Base-by-base conservation (phyloP, 2,797 vertebrate species). In the Serranus cabrilla region DNA sequence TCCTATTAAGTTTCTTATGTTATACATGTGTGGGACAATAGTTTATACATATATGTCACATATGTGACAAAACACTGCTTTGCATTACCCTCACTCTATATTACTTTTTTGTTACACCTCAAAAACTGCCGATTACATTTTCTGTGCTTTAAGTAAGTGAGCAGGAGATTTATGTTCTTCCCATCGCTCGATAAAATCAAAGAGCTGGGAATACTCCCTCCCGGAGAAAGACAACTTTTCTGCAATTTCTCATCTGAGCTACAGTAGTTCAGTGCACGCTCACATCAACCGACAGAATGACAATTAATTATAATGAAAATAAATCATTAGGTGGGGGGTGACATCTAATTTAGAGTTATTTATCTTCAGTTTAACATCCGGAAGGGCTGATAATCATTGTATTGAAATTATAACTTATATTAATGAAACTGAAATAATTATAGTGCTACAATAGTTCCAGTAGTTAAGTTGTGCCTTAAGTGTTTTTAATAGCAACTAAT, bases 191-290 rank as follows among this genome's bases (percentile, higher is more conserved):
- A 82, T 85, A 76, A 81, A 86, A 84, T 83, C 81, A 74, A 84
- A 82, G 74, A 63, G 64, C 71, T 64, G 58, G 55, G 71, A 75
- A 65, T 63, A 78, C 69, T 80, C 55, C 58, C 55, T 66, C 58
- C 65, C 52, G 59, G 57, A 81, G 65, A 78, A 67, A 80, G 76
- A 80, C 66, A 76, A 70, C 64, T 77, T 79, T 80, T 64, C 63
- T 69, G 82, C 73, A 83, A 76, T 90, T 87, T 74, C 70, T 84
- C 78, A 82, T 78, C 63, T 49, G 20, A 54, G 76, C 68, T 73
- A 49, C 40, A 56, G 58, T 42, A 74, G 57, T 69, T 81, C 57
- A 78, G 60, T 54, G 58, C 34, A 73, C 10, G 17, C 55, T 70
- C 42, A 64, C 3, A 4, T 75, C 67, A 67, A 21, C 16, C 58